Conservation (phyloP, 2,797 vertebrate species). For the Cuculus canorus region DNA sequence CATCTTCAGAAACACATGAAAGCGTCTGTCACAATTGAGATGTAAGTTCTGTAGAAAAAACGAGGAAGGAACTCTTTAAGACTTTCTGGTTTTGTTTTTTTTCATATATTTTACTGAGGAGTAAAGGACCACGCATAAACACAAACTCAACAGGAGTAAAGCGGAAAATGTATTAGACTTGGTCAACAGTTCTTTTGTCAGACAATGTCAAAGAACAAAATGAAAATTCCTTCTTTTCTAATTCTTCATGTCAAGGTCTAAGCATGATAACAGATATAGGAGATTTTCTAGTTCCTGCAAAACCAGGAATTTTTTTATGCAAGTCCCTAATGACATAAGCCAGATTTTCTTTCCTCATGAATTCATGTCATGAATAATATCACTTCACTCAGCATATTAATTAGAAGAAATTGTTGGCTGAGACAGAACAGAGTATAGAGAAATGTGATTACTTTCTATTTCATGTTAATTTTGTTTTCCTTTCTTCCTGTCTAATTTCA, state of each 20-base stretch:
- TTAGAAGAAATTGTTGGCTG: background rate
- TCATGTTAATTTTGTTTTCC: background rate
- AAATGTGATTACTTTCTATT: slow-evolving; percentile 23
- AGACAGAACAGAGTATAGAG: background rate
- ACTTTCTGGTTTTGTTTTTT: background rate
- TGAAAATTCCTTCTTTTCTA: background rate
- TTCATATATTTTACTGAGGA: background rate
- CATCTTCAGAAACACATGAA: background rate
- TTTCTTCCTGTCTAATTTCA: slow-evolving; percentile 32
- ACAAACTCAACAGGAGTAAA: background rate
- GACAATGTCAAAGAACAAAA: background rate
- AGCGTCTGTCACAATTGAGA: background rate
- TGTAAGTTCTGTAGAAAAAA: background rate
- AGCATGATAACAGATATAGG: background rate
- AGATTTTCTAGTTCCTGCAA: background rate
- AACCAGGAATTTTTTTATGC: background rate
- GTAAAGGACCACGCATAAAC: background rate
- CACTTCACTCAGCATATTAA: slow-evolving; percentile 9
- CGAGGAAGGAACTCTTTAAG: background rate
- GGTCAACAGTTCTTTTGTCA: background rate
- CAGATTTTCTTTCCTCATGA: background rate
- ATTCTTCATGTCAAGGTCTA: background rate
- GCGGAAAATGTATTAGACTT: background rate
- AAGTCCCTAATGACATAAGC: background rate
- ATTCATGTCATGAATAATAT: background rate